Conservation (phyloP, 2,797 vertebrate genomes). For the Anguilla marmorata region DNA sequence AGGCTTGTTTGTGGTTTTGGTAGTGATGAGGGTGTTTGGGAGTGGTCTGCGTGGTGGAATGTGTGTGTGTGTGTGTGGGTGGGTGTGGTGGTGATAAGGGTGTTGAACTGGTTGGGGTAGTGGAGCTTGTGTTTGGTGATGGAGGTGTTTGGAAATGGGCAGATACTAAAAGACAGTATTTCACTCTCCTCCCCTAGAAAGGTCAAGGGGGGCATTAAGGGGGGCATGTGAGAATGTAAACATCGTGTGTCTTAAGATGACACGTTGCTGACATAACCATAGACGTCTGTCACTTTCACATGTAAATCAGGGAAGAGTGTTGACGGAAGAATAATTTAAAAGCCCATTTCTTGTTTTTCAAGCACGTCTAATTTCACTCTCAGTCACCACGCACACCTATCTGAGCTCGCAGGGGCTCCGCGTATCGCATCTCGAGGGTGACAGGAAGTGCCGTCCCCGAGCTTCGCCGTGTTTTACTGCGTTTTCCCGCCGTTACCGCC, state of each 20-base stretch:
- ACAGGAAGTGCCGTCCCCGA: not conserved
- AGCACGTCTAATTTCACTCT: not conserved
- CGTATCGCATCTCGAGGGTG: not conserved
- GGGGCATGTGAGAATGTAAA: not conserved
- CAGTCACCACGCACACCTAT: not conserved
- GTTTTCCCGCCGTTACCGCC: not conserved
- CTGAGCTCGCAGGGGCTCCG: not conserved
- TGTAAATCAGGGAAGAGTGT: not conserved
- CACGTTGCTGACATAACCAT: not conserved
- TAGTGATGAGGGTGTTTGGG: too few species aligned
- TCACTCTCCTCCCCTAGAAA: slow-evolving; percentile 2
- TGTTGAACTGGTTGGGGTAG: not conserved
- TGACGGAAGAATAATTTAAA: not conserved
- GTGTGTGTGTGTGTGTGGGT: not conserved
- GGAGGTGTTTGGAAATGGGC: not conserved
- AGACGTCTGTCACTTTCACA: not conserved
- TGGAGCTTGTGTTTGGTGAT: not conserved
- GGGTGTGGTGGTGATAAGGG: not conserved
- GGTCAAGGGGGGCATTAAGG: not conserved
- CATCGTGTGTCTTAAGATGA: not conserved
- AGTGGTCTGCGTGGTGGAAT: not conserved
- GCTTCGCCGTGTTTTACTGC: not conserved
- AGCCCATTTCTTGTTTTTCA: not conserved
- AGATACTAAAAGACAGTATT: not conserved
- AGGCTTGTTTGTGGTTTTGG: not conserved